phyloP scores from a whole-genome alignment of 2,888 invertebrate genomes.

The Trissolcus brochymenae region DNA sequence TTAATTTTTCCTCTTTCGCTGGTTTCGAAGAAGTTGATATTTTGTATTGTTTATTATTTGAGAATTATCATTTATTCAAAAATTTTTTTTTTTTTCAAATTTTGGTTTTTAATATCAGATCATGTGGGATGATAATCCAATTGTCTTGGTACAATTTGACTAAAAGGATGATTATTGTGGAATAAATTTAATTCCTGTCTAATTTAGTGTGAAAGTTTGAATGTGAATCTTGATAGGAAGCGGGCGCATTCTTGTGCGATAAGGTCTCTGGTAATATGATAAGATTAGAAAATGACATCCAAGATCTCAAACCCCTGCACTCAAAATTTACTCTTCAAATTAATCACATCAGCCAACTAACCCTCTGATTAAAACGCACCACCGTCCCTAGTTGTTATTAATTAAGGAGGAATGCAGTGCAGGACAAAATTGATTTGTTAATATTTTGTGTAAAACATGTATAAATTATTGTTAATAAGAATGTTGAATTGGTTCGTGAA shows the following conservation, averaged over 20 bases:
- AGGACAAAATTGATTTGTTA: background rate
- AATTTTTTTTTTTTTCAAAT: no score
- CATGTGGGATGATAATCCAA: no score
- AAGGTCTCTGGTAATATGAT: conserved; percentile 65
- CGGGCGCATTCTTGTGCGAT: conserved; percentile 24
- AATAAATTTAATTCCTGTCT: conserved; percentile 39
- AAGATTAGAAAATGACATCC: conserved; percentile 69
- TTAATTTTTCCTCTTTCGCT: no score
- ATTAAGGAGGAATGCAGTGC: conserved; percentile 60
- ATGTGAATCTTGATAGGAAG: conserved; percentile 41
- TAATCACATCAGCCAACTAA: conserved; percentile 71
- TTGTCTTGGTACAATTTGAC: conserved; percentile 8
- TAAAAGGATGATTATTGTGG: conserved; percentile 16
- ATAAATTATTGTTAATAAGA: background rate
- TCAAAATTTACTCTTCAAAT: conserved; percentile 62
- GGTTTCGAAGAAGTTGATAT: no score
- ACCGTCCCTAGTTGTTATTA: conserved; percentile 69
- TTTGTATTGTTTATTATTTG: no score
- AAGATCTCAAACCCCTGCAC: conserved; percentile 31
- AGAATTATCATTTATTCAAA: no score
- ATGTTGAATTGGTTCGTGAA: background rate
- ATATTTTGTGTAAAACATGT: background rate
- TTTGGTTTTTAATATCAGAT: no score
- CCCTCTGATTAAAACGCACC: conserved; percentile 72
- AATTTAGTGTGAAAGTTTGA: conserved; percentile 43